A percentile compares a stretch with the other conserved stretches of the same genome.
phyloP scores from a whole-genome alignment of 2,888 invertebrate species.

The Xanthia icteritia region DNA sequence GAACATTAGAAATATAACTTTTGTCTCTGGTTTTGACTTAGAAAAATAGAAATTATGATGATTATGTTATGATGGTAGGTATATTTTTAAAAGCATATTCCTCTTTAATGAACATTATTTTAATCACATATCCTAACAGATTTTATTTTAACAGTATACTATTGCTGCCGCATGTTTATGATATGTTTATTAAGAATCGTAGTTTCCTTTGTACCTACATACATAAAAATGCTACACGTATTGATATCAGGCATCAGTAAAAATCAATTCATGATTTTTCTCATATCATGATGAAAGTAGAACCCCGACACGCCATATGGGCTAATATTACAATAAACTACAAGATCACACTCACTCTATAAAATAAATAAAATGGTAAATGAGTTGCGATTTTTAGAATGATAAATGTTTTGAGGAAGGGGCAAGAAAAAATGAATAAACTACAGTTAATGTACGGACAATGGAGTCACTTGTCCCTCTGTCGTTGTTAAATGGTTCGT shows the following conservation, averaged over 20 bases:
- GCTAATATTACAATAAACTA: slow-evolving; percentile 47
- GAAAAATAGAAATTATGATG: neutral
- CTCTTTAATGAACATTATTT: neutral
- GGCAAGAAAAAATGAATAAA: slow-evolving; percentile 73
- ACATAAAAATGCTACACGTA: neutral
- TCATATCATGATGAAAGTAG: neutral
- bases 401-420: slow-evolving; percentile 77
- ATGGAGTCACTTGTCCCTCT: slow-evolving; percentile 83
- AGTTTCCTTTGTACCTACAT: neutral
- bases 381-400: slow-evolving; percentile 79
- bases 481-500: slow-evolving; percentile 83
- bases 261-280: neutral
- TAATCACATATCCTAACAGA: neutral
- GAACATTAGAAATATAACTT: neutral
- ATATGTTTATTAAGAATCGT: neutral
- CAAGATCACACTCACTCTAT: slow-evolving; percentile 61
- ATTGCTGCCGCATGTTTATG: neutral
- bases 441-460: slow-evolving; percentile 80
- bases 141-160: neutral
- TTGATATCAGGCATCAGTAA: neutral
- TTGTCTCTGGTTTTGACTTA: neutral
- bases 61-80: neutral
- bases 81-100: neutral
- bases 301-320: slow-evolving; percentile 49
- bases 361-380: slow-evolving; percentile 79